Base-by-base conservation (phyloP, 2,888 invertebrate genomes). In the Operophtera brumata region DNA sequence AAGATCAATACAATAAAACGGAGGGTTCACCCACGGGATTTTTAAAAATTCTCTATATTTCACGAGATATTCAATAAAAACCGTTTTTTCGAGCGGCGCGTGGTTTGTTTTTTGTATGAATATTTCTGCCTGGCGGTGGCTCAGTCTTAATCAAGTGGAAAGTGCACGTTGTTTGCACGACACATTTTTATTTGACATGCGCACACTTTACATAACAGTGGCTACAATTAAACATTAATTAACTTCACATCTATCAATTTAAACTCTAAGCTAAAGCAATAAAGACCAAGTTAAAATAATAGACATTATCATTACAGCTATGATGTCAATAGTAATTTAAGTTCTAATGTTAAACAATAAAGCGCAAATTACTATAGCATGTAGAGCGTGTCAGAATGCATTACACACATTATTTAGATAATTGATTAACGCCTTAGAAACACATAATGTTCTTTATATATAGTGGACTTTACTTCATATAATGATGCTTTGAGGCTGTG, bases 131-230 rank as follows among this genome's bases (percentile, higher is more conserved):
- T n/a, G n/a, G n/a, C n/a, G n/a, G n/a, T n/a, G n/a, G n/a, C n/a
- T n/a, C n/a, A n/a, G n/a, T n/a, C 26, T 56, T 48, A 49, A 57
- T 57, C 49, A 57, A 54, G 47, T 50, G 57, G 43, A 57, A 57
- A 57, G 57, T 49, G 11, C 12, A 35, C 28, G 8, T 14, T 13
- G 13, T 14, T 9, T 9, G 45, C 30, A 57, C 6, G 57, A 53
- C 48, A 57, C 48, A 30, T 30, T 57, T 57, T 34, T 49, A 35
- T 30, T 45, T 52, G 44, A 37, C 49, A 49, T 43, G 53, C 49
- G 49, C 56, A 48, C 32, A 34, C 3, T 36, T 53, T 53, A 46
- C 43, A 47, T 50, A 50, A 50, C 28, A 35, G 26, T 11, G 28
- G 34, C 35, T 36, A 42, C 37, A 32, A 30, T 47, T 39, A 41